Base-by-base conservation (phyloP, 1,140 invertebrate species). In the Campoletis sonorensis region DNA sequence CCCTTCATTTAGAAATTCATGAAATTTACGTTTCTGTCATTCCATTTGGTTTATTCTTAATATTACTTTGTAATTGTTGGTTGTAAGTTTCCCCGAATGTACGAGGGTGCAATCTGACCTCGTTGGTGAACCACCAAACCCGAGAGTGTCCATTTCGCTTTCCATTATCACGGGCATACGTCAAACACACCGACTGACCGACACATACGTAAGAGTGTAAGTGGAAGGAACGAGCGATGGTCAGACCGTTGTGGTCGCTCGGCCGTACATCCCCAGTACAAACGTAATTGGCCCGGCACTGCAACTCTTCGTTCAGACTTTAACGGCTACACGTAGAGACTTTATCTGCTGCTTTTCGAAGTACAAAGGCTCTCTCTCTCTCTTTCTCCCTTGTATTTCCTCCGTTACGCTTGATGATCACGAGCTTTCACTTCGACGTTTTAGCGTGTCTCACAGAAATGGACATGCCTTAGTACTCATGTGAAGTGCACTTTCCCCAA, bases 341-440 rank as follows among this genome's bases (percentile, higher is more conserved):
- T 45, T 45, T 45, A 2, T n/a, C 51, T 54, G 16, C 16, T 45
- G 51, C 51, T 18, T 21, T 23, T 64, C 61, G 23, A 64, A 64
- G 61, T 64, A 64, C 61, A 64, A 64, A 64, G 26, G 61, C 11
- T 23, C 10, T 58, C 54, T n/a, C n/a, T n/a, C n/a, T n/a, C n/a
- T n/a, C n/a, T n/a, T n/a, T n/a, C n/a, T n/a, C n/a, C n/a, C n/a
- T 4, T 58, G 61, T 27, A 26, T 64, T 21, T 64, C 23, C n/a
- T 54, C n/a, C 61, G 61, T 64, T 64, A 64, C 61, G 21, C 21
- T 64, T 27, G 61, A 64, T 27, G 21, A 64, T 64, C 26, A 26
- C 61, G 61, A 64, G 61, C 61, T 64, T 64, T 64, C 61, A 15
- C 61, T 64, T 64, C 61, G 61, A 64, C 26, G 26, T 64, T 27